Evolutionary conservation across 2,113 vertebrate genomes (phyloP).

Genomic region (Willisornis vidua): DNA sequence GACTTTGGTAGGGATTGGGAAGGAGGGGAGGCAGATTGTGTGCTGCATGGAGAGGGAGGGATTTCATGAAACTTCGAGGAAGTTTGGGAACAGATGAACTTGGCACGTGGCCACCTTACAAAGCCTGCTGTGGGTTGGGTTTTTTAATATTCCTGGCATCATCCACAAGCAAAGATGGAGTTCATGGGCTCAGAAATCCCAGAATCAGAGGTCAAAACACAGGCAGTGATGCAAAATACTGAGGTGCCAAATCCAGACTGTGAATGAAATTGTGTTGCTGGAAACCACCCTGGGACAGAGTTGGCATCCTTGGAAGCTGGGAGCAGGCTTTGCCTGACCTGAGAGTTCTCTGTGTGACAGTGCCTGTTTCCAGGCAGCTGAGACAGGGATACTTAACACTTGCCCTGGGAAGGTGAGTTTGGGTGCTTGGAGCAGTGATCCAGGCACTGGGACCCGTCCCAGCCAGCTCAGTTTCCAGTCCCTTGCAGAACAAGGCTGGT

Average conservation of each 20-base stretch:
- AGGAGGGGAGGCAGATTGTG: neutral
- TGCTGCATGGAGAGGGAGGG: neutral
- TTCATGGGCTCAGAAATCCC: neutral
- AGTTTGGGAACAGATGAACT: neutral
- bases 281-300: neutral
- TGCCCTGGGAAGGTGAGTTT: neutral
- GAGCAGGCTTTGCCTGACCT: neutral
- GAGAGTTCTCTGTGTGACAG: neutral
- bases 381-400: neutral
- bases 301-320: neutral
- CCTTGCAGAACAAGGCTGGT: neutral
- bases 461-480: neutral
- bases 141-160: neutral
- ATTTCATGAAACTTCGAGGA: neutral
- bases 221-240: neutral
- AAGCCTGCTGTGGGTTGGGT: neutral
- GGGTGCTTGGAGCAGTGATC: neutral
- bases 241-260: neutral
- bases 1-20: neutral
- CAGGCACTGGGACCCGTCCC: neutral
- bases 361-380: neutral
- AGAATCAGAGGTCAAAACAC: neutral
- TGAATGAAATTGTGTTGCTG: neutral
- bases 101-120: neutral
- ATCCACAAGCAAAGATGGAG: neutral